Evolutionary conservation across 2,888 invertebrate genomes (phyloP).

Genomic region (Synergus japonicus): DNA sequence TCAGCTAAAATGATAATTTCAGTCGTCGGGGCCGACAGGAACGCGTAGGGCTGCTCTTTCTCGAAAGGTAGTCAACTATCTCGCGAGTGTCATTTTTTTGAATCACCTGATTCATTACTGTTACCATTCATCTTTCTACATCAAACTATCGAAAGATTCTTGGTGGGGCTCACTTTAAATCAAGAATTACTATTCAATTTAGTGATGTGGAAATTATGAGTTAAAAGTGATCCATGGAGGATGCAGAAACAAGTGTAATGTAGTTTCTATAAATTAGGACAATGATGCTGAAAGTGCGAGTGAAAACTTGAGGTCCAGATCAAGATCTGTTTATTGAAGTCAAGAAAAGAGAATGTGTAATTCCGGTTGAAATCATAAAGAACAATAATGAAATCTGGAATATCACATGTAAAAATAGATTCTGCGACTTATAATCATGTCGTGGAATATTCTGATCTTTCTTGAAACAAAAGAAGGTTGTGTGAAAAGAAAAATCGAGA

Average conservation of each 20-base stretch:
- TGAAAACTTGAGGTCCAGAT: background rate
- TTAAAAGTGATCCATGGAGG: background rate
- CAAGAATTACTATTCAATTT: background rate
- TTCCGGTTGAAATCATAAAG: background rate
- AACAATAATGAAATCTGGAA: background rate
- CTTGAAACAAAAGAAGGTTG: constrained; percentile 30
- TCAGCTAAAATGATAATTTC: constrained; percentile 78
- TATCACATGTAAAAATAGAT: background rate
- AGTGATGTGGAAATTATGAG: background rate
- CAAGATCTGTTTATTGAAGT: background rate
- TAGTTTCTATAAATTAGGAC: too few species aligned
- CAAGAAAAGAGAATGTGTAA: background rate
- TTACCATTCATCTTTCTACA: background rate
- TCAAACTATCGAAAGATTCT: background rate
- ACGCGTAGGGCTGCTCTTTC: constrained; percentile 69
- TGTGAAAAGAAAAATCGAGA: constrained; percentile 20
- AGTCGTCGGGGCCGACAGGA: constrained; percentile 74
- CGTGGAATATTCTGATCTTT: constrained; percentile 31
- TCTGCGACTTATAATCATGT: background rate
- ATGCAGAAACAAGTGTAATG: background rate
- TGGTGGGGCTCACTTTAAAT: background rate
- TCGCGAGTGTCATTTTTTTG: constrained; percentile 18
- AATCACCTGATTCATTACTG: background rate
- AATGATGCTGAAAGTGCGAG: background rate
- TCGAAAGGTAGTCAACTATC: constrained; percentile 11